Conservation (phyloP, 2,888 invertebrate species). For the Spilosoma lubricipeda region DNA sequence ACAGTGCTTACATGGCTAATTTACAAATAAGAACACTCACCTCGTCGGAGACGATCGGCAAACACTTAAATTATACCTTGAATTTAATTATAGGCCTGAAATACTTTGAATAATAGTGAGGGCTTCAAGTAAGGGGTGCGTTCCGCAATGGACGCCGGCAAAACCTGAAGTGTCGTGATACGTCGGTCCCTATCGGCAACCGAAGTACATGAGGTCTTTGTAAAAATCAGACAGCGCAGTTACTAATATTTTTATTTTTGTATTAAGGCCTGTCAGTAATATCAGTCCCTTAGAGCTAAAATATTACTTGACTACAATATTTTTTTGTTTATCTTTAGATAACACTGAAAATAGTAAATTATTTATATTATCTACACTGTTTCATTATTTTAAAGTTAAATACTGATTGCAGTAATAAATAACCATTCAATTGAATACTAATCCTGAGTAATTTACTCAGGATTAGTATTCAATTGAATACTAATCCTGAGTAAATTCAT, state of each 20-base stretch:
- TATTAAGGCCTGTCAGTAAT: neutral
- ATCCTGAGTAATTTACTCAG: neutral
- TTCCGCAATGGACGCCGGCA: conserved; percentile 76
- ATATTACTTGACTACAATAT: neutral
- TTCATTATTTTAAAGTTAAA: neutral
- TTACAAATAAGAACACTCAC: conserved; percentile 57
- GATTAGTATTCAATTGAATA: neutral
- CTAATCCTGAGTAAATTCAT: neutral
- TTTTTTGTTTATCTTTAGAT: neutral
- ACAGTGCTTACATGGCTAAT: conserved; percentile 56
- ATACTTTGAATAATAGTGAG: conserved; percentile 41
- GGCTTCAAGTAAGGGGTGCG: conserved; percentile 61
- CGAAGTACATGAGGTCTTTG: conserved; percentile 67
- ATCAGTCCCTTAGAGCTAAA: neutral
- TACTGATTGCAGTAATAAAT: neutral
- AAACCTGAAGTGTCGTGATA: conserved; percentile 79
- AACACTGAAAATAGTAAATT: neutral
- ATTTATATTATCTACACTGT: neutral
- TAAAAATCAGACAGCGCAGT: conserved; percentile 66
- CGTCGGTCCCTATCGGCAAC: conserved; percentile 78
- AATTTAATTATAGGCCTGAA: conserved; percentile 34
- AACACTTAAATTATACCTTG: conserved; percentile 51
- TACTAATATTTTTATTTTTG: neutral
- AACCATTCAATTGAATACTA: neutral
- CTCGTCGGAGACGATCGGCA: conserved; percentile 48